These are phyloP conservation scores for Mystacornis crossleyi DNA, from an alignment of 2,113 vertebrate genomes.

Conservation along the genomic window DNA sequence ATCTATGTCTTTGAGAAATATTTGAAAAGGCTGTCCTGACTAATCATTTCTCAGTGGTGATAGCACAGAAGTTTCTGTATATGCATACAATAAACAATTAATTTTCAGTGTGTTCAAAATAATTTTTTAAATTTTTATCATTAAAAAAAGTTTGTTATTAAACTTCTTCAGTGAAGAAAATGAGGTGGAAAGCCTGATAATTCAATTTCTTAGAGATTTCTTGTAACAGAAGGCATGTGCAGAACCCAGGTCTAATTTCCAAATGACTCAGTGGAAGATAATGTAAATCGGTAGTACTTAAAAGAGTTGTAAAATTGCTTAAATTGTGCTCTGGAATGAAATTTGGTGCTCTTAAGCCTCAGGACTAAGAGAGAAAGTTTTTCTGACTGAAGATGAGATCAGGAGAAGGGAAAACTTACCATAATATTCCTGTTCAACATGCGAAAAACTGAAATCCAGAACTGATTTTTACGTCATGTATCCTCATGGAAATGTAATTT, in stretches of 20 bases:
- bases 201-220: background rate
- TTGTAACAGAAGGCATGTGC: background rate
- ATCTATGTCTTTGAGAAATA: background rate
- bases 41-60: background rate
- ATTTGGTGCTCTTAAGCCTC: background rate
- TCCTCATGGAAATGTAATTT: background rate
- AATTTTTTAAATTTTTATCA: background rate
- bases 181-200: background rate
- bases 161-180: background rate
- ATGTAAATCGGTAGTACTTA: background rate
- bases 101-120: background rate
- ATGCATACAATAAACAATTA: fast-evolving
- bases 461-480: background rate
- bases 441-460: background rate
- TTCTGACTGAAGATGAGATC: background rate
- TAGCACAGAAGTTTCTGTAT: background rate
- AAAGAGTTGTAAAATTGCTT: background rate
- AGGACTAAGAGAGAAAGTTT: background rate
- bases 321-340: background rate
- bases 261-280: background rate
- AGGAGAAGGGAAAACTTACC: background rate
- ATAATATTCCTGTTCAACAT: background rate
- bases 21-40: background rate
- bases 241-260: background rate
- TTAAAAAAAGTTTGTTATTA: background rate